A percentile compares a stretch with the other conserved stretches of the same genome.
These are phyloP conservation scores for Drosophila takahashii DNA, from an alignment of 1,140 invertebrate genomes.

Conservation along the genomic window DNA sequence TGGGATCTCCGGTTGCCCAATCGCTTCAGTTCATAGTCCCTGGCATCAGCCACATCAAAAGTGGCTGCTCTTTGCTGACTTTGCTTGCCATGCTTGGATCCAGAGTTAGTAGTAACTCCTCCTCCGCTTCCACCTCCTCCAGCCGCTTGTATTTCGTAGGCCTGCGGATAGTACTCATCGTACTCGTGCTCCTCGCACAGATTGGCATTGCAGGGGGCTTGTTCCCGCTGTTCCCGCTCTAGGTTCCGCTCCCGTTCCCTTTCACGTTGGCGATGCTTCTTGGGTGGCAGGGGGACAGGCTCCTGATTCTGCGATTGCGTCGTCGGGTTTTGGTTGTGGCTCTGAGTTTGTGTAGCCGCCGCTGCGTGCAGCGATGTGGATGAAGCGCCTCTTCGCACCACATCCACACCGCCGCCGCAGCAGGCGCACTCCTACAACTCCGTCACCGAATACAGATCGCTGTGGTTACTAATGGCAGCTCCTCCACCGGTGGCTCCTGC, in stretches of 20 bases:
- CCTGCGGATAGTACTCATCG: slow-evolving; percentile 78
- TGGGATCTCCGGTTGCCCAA: slow-evolving; percentile 76
- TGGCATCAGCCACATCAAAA: slow-evolving; percentile 76
- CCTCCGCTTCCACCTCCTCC: background rate
- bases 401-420: slow-evolving; percentile 84
- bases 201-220: slow-evolving; percentile 66
- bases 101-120: background rate
- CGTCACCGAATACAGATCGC: slow-evolving; percentile 80
- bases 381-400: slow-evolving; percentile 77
- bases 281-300: slow-evolving; percentile 75
- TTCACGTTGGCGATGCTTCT: slow-evolving; percentile 74
- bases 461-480: slow-evolving; percentile 49
- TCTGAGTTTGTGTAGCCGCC: slow-evolving; percentile 60
- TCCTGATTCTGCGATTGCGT: slow-evolving; percentile 50
- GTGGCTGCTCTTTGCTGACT: slow-evolving; percentile 76
- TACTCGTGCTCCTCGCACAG: slow-evolving; percentile 80
- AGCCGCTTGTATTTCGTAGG: slow-evolving; percentile 52
- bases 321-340: slow-evolving; percentile 30
- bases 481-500: slow-evolving; percentile 5
- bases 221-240: slow-evolving; percentile 28
- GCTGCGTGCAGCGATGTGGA: slow-evolving; percentile 71
- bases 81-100: slow-evolving; percentile 35
- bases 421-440: slow-evolving; percentile 85
- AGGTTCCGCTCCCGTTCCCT: slow-evolving; percentile 38
- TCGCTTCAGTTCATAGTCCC: slow-evolving; percentile 79